phyloP scores from a whole-genome alignment of 2,113 vertebrate species.

The Herpailurus yagouaroundi region DNA sequence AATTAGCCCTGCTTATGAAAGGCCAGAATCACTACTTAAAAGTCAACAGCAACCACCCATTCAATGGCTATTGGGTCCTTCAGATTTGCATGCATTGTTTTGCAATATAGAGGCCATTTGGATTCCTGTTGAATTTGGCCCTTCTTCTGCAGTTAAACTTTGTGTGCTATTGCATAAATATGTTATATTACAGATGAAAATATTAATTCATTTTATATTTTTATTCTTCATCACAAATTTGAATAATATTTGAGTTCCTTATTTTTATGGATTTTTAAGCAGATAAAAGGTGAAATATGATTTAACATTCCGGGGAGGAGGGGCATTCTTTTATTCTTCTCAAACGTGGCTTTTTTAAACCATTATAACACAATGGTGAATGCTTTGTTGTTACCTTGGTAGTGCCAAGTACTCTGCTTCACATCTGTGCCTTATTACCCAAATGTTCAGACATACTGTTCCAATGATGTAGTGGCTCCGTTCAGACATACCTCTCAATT shows the following conservation, averaged over 20 bases:
- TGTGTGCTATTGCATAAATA: constrained; percentile 63
- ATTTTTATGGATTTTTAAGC: constrained; percentile 47
- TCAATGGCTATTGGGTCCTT: constrained; percentile 60
- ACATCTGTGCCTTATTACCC: constrained; percentile 87
- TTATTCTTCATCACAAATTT: constrained; percentile 49
- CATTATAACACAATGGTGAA: constrained; percentile 61
- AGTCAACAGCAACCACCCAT: background rate
- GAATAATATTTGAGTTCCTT: constrained; percentile 51
- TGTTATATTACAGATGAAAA: constrained; percentile 62
- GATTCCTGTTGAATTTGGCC: constrained; percentile 62
- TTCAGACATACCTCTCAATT: constrained; percentile 71
- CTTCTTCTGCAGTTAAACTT: constrained; percentile 63
- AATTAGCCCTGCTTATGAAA: constrained; percentile 59
- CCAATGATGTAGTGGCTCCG: constrained; percentile 70
- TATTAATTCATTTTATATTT: constrained; percentile 68
- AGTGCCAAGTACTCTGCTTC: constrained; percentile 82
- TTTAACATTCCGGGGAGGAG: constrained; percentile 26
- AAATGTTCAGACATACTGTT: constrained; percentile 78
- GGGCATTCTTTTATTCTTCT: constrained; percentile 58
- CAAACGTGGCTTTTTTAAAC: constrained; percentile 61
- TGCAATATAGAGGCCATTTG: constrained; percentile 55
- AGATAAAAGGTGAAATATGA: constrained; percentile 43
- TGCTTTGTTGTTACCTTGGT: constrained; percentile 71
- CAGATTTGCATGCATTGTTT: constrained; percentile 67
- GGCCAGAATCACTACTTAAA: background rate